Percentiles rank a stretch among this genome's conserved stretches.
These are phyloP conservation scores for Caenorhabditis latens DNA, from an alignment of 1,140 invertebrate species.

Conservation along the genomic window DNA sequence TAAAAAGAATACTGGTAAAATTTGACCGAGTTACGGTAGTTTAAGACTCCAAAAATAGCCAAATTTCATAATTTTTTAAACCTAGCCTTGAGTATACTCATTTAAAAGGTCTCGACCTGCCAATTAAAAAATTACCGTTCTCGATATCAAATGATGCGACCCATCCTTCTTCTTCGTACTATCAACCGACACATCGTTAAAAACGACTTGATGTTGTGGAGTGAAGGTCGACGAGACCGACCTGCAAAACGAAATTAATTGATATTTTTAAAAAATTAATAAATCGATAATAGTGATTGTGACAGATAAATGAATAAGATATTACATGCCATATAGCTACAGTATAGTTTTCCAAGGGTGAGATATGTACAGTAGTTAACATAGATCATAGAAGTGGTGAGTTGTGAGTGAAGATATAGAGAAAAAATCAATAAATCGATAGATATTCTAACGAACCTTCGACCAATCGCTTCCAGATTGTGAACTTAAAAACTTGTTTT, in stretches of 20 bases:
- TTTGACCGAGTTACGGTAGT: no score
- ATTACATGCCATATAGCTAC: neutral
- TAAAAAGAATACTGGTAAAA: no score
- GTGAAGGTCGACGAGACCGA: slow-evolving; percentile 61
- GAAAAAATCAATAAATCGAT: slow-evolving; percentile 32
- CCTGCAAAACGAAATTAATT: slow-evolving; percentile 13
- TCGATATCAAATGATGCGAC: slow-evolving; percentile 25
- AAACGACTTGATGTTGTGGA: slow-evolving; percentile 61
- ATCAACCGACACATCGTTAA: slow-evolving; percentile 26
- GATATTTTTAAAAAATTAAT: neutral
- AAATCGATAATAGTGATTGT: neutral
- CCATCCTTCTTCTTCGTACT: neutral
- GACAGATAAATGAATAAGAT: no score
- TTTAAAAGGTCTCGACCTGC: neutral
- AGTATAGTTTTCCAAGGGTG: neutral
- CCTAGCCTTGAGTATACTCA: neutral
- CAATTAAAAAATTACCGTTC: neutral
- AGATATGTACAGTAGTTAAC: neutral
- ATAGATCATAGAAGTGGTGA: slow-evolving; percentile 7
- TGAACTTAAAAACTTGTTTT: slow-evolving; percentile 54
- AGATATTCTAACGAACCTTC: neutral
- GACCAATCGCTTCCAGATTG: slow-evolving; percentile 33
- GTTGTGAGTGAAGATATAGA: neutral
- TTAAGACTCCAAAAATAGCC: no score
- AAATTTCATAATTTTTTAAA: no score